Base-by-base conservation (phyloP, 2,888 invertebrate genomes). In the Junonia oenone region DNA sequence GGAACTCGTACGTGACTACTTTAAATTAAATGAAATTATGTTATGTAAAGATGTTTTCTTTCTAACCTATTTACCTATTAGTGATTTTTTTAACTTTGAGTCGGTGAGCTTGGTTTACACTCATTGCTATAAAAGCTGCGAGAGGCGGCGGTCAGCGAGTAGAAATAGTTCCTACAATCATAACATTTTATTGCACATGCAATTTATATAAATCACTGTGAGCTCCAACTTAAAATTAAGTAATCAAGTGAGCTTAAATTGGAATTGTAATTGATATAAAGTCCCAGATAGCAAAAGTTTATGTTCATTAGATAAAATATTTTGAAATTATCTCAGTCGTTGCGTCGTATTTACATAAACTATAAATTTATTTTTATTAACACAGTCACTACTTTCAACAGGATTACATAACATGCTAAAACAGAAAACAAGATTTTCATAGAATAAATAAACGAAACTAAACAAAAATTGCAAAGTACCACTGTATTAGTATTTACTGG, bases 381-480 rank as follows among this genome's bases (percentile, higher is more conserved):
- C 13, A 45, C 8, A 33, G 33, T 33, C 45, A 45, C 45, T 33
- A 43, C 33, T 33, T 51, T 35, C 9, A 33, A 45, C 26, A 37
- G 15, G 40, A 31, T 54, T 45, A 51, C 40, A 58, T 46, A 60
- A 56, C 61, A 61, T 61, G 61, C 61, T 56, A 19, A 49, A 51
- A 58, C 9, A 37, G 45, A 56, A 50, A 55, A 52, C 15, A 38
- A 52, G 29, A 6, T 49, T 19, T 14, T 53, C 38, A 45, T 38
- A 57, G 13, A 53, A 50, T 52, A 46, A 31, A 50, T 14, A 50
- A 54, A 56, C 31, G n/a, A 52, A 58, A 55, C 49, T 37, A 55
- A 51, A 48, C 38, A 31, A 46, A n/a, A 55, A 40, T 38, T 43
- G 43, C 13, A 26, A 50, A 38, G 40, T 53, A 55, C 49, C 37